Evolutionary conservation across 2,113 vertebrate species (phyloP).

Genomic region (Cynocephalus volans): DNA sequence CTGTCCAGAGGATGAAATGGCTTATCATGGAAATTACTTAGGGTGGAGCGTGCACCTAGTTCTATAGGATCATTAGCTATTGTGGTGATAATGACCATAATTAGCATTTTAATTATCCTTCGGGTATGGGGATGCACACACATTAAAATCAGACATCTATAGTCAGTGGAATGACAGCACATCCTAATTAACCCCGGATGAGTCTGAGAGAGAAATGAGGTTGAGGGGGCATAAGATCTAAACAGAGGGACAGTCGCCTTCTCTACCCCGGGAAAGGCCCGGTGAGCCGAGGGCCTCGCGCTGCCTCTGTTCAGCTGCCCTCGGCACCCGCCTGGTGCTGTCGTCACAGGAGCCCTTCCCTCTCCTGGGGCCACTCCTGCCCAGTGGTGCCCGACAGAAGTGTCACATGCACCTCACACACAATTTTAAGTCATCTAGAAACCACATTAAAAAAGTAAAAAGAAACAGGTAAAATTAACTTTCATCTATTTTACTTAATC

Average conservation of each 20-base stretch:
- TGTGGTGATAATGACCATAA: too few relatives aligned
- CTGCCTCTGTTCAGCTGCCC: too few relatives aligned
- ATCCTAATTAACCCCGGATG: not conserved
- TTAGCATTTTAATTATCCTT: not conserved
- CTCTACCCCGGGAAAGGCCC: too few relatives aligned
- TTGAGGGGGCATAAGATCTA: not conserved
- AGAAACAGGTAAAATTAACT: not conserved
- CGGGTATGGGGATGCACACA: not conserved
- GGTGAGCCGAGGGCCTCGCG: too few relatives aligned
- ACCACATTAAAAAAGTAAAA: not conserved
- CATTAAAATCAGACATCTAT: not conserved
- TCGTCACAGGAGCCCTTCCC: too few relatives aligned
- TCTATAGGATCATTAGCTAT: not conserved
- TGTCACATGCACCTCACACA: not conserved
- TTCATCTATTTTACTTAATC: not conserved
- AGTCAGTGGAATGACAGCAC: not conserved
- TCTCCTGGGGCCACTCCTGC: not conserved
- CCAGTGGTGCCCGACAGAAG: not conserved
- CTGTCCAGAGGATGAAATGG: not conserved
- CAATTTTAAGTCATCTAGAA: not conserved
- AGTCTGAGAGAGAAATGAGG: not conserved
- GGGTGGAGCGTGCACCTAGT: not conserved
- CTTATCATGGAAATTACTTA: not conserved
- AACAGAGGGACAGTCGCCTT: fast-evolving
- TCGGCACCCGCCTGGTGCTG: fast-evolving